Conservation (phyloP, 2,113 vertebrate species). For the Tylochromis polylepis region DNA sequence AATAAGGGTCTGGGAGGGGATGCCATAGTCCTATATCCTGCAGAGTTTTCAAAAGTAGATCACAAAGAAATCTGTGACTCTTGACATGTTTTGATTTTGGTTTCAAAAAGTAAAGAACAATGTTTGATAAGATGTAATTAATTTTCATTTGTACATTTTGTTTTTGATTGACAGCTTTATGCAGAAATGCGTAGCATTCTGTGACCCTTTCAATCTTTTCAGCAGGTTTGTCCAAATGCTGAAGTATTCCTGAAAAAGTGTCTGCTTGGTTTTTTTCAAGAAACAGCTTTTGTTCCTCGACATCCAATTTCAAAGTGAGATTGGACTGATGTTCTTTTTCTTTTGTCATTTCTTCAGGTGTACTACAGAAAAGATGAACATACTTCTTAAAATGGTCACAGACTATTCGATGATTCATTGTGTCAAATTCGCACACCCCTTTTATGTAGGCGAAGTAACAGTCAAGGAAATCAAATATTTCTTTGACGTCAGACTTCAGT, state of each 20-base stretch:
- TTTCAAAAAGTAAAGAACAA: slow-evolving; percentile 27
- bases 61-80: background rate
- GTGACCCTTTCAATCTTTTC: background rate
- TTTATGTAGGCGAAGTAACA: slow-evolving; percentile 37
- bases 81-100: slow-evolving; percentile 16
- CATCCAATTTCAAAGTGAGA: background rate
- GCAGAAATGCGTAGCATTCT: slow-evolving; percentile 30
- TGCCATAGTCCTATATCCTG: slow-evolving; percentile 9
- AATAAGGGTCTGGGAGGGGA: slow-evolving; percentile 48
- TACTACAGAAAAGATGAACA: background rate
- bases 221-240: background rate
- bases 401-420: background rate
- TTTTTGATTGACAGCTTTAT: background rate
- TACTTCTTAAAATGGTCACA: background rate
- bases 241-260: slow-evolving; percentile 48
- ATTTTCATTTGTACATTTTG: slow-evolving; percentile 10
- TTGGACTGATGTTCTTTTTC: slow-evolving; percentile 15
- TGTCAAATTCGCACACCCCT: slow-evolving; percentile 33
- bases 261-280: slow-evolving; percentile 46
- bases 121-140: slow-evolving; percentile 50
- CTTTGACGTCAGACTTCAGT: slow-evolving; percentile 43
- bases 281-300: background rate
- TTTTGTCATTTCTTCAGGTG: background rate
- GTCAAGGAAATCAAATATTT: slow-evolving; percentile 7
- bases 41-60: background rate